A percentile compares a stretch with the other conserved stretches of the same genome.
phyloP scores from a whole-genome alignment of 2,797 vertebrate genomes.

The Micromesistius poutassou region DNA sequence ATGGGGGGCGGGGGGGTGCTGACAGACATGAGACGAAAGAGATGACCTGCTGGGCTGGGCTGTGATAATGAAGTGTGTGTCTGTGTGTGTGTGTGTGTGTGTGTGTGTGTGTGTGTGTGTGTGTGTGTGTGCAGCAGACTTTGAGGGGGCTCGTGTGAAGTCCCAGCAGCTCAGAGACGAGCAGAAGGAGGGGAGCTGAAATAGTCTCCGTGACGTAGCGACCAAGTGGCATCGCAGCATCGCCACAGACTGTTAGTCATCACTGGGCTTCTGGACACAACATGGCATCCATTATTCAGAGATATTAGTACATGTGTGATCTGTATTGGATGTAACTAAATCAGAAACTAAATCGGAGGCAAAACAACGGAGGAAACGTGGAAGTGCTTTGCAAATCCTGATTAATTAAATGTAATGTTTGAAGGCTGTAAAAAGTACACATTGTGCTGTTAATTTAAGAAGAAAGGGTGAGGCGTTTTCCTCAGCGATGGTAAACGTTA shows the following conservation, averaged over 20 bases:
- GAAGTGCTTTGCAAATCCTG: neutral
- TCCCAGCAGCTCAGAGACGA: slow-evolving; percentile 31
- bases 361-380: neutral
- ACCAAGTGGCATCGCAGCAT: neutral
- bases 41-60: slow-evolving; percentile 42
- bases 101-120: slow-evolving; percentile 17
- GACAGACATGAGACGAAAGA: slow-evolving; percentile 39
- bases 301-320: neutral
- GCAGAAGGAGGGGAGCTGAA: slow-evolving; percentile 17
- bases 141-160: slow-evolving; percentile 61
- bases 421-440: no score
- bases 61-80: slow-evolving; percentile 28
- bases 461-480: no score
- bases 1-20: slow-evolving; percentile 30
- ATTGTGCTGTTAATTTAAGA: no score
- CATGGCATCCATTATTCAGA: neutral
- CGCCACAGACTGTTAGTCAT: slow-evolving; percentile 31
- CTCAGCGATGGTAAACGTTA: no score
- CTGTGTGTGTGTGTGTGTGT: slow-evolving; percentile 13
- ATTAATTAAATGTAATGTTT: neutral
- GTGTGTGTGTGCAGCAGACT: slow-evolving; percentile 47
- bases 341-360: neutral
- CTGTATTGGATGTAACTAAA: neutral
- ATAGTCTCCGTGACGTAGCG: slow-evolving; percentile 34
- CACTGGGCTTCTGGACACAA: neutral